A percentile compares a stretch with the other conserved stretches of the same genome.
These are phyloP conservation scores for Ciconia boyciana DNA, from an alignment of 2,113 vertebrate species.

Conservation along the genomic window DNA sequence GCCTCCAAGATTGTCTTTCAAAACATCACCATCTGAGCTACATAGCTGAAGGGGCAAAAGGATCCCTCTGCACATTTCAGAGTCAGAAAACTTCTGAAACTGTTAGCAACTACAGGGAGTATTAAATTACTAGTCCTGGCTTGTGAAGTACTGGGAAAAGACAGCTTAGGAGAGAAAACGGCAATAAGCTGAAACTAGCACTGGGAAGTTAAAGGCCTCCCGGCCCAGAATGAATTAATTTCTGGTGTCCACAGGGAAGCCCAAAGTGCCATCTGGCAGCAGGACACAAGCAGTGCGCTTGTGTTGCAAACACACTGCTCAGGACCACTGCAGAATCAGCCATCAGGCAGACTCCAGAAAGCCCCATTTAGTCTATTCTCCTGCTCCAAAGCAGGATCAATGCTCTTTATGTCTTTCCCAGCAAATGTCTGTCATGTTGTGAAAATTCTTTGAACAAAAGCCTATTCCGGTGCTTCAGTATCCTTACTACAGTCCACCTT, in stretches of 20 bases:
- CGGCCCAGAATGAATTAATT: constrained; percentile 2
- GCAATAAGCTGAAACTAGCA: neutral
- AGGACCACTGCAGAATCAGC: neutral
- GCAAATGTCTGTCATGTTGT: neutral
- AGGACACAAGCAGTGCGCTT: neutral
- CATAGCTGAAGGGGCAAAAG: neutral
- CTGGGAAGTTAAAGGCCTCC: neutral
- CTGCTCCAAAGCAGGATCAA: neutral
- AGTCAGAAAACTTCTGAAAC: neutral
- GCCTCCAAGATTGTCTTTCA: neutral
- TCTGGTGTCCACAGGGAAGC: neutral
- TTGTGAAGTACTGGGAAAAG: neutral
- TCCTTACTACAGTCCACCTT: neutral
- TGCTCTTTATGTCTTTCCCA: neutral
- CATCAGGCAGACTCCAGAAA: neutral
- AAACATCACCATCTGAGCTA: neutral
- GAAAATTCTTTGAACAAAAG: neutral
- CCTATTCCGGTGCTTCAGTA: neutral
- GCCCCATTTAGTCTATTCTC: neutral
- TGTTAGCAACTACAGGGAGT: neutral
- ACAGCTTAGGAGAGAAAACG: neutral
- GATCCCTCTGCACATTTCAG: neutral
- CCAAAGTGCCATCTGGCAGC: neutral
- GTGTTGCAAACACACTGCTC: neutral
- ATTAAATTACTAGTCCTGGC: neutral